Evolutionary conservation across 2,113 vertebrate species (phyloP).

Genomic region (Megaceryle torquata): DNA sequence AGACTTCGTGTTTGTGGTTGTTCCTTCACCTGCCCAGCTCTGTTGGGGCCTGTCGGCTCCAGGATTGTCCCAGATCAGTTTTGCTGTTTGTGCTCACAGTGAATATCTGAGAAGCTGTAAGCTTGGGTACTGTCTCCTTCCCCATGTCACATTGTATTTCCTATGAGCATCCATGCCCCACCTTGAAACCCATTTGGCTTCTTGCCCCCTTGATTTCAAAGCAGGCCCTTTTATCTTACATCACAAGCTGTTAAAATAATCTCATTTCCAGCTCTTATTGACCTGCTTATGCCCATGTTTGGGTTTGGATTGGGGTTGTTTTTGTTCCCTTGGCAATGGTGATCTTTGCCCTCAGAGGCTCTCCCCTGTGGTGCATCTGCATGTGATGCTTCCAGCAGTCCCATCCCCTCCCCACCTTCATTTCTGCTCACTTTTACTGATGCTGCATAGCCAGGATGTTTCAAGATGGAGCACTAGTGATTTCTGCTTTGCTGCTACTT

Average conservation of each 20-base stretch:
- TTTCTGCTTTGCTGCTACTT: neutral
- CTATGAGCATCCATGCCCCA: accelerated
- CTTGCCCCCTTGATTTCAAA: neutral
- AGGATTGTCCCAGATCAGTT: neutral
- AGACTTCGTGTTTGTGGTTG: neutral
- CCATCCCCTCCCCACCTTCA: neutral
- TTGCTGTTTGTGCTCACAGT: neutral
- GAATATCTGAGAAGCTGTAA: neutral
- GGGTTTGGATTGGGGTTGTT: neutral
- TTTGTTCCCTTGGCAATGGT: neutral
- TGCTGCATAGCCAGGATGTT: neutral
- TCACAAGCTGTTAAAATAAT: neutral
- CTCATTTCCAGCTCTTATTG: neutral
- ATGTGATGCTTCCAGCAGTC: neutral
- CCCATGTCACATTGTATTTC: accelerated
- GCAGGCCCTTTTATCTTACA: neutral
- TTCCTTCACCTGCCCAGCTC: neutral
- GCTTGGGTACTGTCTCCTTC: neutral
- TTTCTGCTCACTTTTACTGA: neutral
- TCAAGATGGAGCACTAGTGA: accelerated
- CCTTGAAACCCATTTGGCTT: neutral
- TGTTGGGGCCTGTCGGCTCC: neutral
- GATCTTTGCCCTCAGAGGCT: neutral
- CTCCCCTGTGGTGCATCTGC: neutral
- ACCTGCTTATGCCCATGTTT: neutral